Evolutionary conservation across 2,797 vertebrate species (phyloP), one percentile per base, ranked within the genome.

Genomic region (Limosa lapponica): DNA sequence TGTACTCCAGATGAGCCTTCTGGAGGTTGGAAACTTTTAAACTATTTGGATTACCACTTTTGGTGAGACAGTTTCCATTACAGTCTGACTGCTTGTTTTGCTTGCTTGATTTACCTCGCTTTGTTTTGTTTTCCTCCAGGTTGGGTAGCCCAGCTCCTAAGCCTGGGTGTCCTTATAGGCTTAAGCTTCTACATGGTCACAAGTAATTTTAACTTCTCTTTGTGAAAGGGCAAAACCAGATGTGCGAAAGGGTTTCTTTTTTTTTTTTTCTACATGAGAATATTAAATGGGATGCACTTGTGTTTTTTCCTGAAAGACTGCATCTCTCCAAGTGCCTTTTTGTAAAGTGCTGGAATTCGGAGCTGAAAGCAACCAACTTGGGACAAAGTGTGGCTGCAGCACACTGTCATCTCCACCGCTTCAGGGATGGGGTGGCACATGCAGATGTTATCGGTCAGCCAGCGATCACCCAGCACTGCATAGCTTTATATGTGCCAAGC

Each of bases 401-500:
- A 10, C 5, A 4, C n/a, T 67, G 44, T 10, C 28, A 57, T 18
- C 28, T 91, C 34, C 6, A 12, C 27, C 23, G 1, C 37, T 41
- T 67, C 11, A 10, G 66, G 34, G 15, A 23, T 54, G n/a, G 22
- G 41, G 27, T 62, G 39, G 55, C 43, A 43, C 7, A 4, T 6
- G 36, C 27, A 62, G 51, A 8, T 70, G 43, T 66, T 37, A 46
- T 5, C 2, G 2, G 41, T 23, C 48, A 67, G 70, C 37, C 71
- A 52, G 71, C 5, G 5, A 22, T 11, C 2, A 6, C 57, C 28
- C 23, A 16, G 48, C 74, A 24, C 57, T 12, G 46, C 6, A 3
- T 34, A 52, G 44, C 30, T 87, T 32, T 30, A 32, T 41, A 23
- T 0, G 0, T 11, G 30, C 15, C 0, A 0, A 41, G 19, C 16